Base-by-base conservation (phyloP, 1,140 invertebrate genomes). In the Drosophila tristis region DNA sequence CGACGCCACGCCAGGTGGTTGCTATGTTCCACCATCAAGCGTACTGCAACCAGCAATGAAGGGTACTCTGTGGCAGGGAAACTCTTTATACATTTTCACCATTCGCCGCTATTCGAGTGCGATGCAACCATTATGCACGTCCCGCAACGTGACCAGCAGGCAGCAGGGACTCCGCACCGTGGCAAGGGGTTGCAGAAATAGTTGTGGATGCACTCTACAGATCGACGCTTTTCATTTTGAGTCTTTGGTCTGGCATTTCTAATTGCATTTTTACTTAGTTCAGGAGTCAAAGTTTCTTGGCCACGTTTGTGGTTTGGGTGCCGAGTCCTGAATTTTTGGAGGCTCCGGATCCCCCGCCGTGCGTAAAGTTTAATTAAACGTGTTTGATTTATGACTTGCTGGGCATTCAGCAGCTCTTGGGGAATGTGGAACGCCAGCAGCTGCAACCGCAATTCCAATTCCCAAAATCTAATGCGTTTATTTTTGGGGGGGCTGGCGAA, bases 261-360 rank as follows among this genome's bases (percentile, higher is more conserved):
- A 87, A 87, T 87, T 87, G 82, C 84, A 89, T 89, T 87, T 87
- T 89, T 87, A 87, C 78, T 89, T 89, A 87, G 74, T 87, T 62
- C 45, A 50, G 8, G 47, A 59, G 73, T 59, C 59, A 29, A 85
- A 79, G 75, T 82, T 66, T 74, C 61, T 49, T 39, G 15, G 43
- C 23, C 50, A 45, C 54, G 54, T 31, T 58, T 58, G 48, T 49
- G 47, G 53, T 45, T 47, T 53, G 16, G n/a, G 16, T 13, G 20
- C 4, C 15, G 23, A 25, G 23, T 25, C 4, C 23, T 25, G 23
- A 25, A 25, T 25, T 25, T 25, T 25, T 25, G 39, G 62, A 50
- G 20, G 8, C n/a, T 20, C n/a, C 29, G n/a, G n/a, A 23, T 35
- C 47, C 26, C 47, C 20, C 47, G 43, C 48, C 45, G 65, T 57